Conservation (phyloP, 2,797 vertebrate genomes). For the Garrulus glandarius region DNA sequence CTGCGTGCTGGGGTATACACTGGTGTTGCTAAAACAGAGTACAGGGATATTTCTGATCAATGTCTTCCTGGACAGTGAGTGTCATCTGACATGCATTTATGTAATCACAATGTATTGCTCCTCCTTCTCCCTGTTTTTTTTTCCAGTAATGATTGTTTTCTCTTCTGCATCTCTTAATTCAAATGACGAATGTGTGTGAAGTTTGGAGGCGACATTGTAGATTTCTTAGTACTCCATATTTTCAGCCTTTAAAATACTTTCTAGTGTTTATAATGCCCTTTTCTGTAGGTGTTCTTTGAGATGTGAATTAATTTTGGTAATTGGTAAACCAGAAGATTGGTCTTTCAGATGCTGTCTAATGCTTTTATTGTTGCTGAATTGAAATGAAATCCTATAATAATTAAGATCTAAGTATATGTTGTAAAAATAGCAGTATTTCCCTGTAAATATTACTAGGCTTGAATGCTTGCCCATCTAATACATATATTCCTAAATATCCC, state of each 20-base stretch:
- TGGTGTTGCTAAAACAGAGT: not conserved
- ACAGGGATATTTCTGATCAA: not conserved
- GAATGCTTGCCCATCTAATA: not conserved
- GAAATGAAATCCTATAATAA: not conserved
- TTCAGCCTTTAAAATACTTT: not conserved
- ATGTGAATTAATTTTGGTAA: not conserved
- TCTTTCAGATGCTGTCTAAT: not conserved
- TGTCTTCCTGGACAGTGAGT: not conserved
- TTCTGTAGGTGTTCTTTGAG: not conserved
- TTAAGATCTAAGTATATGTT: not conserved
- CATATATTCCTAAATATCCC: not conserved
- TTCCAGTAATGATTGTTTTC: not conserved
- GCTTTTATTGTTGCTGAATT: not conserved
- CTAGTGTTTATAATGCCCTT: not conserved
- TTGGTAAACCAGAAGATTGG: not conserved
- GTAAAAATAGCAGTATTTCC: not conserved
- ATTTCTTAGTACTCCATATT: not conserved
- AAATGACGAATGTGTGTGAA: not conserved
- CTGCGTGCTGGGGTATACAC: not conserved
- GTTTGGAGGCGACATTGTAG: not conserved
- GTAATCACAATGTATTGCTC: not conserved
- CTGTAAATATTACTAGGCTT: not conserved
- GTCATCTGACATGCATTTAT: not conserved
- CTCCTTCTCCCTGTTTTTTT: not conserved
- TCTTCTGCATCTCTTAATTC: not conserved